A percentile compares a stretch with the other conserved stretches of the same genome.
phyloP scores from a whole-genome alignment of 2,797 vertebrate genomes.

The Mastacembelus armatus region DNA sequence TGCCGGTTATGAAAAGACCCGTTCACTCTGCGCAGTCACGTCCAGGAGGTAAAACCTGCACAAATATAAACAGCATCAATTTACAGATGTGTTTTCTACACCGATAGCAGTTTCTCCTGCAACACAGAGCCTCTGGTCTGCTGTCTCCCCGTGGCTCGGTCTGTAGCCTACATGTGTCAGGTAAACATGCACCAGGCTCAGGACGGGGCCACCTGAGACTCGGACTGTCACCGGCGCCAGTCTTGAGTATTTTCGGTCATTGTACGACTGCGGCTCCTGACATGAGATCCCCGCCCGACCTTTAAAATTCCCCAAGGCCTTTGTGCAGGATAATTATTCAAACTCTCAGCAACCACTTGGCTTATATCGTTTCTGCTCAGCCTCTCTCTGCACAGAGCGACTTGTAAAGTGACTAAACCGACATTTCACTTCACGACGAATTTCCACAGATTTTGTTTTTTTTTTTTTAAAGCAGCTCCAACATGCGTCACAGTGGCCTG shows the following conservation, averaged over 20 bases:
- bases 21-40: no score
- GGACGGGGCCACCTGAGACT: conserved; percentile 35
- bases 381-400: not conserved
- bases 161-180: conserved; percentile 24
- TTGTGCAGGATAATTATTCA: conserved; percentile 49
- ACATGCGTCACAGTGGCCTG: not conserved
- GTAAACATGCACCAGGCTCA: conserved; percentile 18
- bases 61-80: not conserved
- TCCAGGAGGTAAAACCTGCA: no score
- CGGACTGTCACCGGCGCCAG: conserved; percentile 62
- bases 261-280: conserved; percentile 65
- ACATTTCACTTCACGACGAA: no score
- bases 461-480: not conserved
- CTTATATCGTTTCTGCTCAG: conserved; percentile 27
- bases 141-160: not conserved
- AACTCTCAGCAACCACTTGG: conserved; percentile 48
- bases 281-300: conserved; percentile 71
- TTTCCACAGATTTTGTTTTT: no score
- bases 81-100: not conserved
- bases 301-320: conserved; percentile 61
- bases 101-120: not conserved
- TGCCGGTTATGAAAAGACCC: not conserved
- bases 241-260: conserved; percentile 50
- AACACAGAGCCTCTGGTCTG: conserved; percentile 3
- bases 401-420: not conserved